phyloP scores from a whole-genome alignment of 35 echinoderm and acorn worm species.

The Stichopus chloronotus region DNA sequence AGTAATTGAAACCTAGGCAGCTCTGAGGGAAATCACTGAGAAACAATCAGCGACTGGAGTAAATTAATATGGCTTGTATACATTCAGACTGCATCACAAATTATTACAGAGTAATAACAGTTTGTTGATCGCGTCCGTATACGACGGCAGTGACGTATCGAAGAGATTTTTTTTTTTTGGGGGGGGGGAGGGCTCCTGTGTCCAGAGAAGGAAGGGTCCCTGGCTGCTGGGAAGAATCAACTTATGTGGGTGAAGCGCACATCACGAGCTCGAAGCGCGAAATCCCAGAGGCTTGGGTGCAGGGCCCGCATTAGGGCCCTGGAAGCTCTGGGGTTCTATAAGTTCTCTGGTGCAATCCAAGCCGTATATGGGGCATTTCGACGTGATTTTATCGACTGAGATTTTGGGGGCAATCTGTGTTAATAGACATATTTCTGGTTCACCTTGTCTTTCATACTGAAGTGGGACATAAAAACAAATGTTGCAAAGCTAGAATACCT shows the following conservation, averaged over 20 bases:
- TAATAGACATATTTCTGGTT: background rate
- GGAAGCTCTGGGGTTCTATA: constrained; percentile 34
- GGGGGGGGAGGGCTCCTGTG: no score
- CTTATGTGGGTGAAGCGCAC: no score
- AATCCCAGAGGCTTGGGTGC: constrained; percentile 21
- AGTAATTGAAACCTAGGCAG: no score
- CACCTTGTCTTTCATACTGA: constrained; percentile 50
- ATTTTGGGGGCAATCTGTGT: constrained; percentile 5
- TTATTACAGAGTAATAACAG: no score
- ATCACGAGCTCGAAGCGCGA: no score
- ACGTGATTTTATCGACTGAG: constrained; percentile 34
- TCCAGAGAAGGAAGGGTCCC: constrained; percentile 24
- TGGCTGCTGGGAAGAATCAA: constrained; percentile 25
- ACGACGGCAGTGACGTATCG: no score
- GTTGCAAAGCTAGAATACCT: constrained; percentile 42
- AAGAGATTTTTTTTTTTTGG: no score
- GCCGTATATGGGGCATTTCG: background rate
- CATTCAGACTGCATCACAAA: background rate
- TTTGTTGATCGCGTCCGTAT: background rate
- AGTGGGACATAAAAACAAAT: constrained; percentile 23
- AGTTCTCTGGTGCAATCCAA: constrained; percentile 11
- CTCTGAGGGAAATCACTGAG: no score
- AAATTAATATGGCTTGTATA: background rate
- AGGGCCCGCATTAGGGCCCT: background rate
- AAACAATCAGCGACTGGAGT: no score